A percentile compares a stretch with the other conserved stretches of the same genome.
Conservation (phyloP, 2,113 vertebrate genomes). For the Anser cygnoides region DNA sequence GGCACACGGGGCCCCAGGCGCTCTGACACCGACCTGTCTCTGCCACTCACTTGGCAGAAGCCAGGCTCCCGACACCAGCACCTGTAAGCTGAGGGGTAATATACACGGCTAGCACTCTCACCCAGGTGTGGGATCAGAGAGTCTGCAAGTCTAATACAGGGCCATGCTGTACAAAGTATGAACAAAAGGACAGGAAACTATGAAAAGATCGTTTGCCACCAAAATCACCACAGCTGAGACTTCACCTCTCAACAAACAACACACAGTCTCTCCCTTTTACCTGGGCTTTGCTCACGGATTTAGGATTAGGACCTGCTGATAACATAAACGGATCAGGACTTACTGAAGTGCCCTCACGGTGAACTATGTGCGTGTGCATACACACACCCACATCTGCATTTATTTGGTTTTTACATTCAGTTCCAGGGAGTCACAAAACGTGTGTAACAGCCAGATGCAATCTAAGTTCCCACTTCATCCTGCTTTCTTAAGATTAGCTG, state of each 20-base stretch:
- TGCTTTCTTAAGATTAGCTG: background rate
- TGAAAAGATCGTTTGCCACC: rapidly evolving
- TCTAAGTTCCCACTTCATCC: background rate
- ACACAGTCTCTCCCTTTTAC: slow-evolving; percentile 11
- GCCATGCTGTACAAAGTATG: rapidly evolving
- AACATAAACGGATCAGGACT: slow-evolving; percentile 58
- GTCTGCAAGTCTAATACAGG: no score
- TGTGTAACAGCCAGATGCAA: background rate
- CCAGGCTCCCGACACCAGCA: background rate
- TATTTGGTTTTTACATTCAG: background rate
- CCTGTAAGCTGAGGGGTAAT: background rate
- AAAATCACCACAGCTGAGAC: background rate
- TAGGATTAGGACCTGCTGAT: slow-evolving; percentile 61
- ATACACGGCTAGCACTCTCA: rapidly evolving
- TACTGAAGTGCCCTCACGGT: slow-evolving; percentile 34
- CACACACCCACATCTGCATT: background rate
- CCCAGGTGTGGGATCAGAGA: background rate
- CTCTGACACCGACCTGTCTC: slow-evolving; percentile 6
- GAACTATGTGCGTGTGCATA: background rate
- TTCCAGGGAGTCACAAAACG: background rate
- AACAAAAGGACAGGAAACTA: background rate
- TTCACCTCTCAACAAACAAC: background rate
- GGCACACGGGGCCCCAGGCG: background rate
- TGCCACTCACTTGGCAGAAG: slow-evolving; percentile 35
- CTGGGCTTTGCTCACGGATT: slow-evolving; percentile 5